Percentiles rank a stretch among this genome's conserved stretches.
Evolutionary conservation across 2,888 invertebrate species (phyloP).

Genomic region (Sympetrum striolatum): DNA sequence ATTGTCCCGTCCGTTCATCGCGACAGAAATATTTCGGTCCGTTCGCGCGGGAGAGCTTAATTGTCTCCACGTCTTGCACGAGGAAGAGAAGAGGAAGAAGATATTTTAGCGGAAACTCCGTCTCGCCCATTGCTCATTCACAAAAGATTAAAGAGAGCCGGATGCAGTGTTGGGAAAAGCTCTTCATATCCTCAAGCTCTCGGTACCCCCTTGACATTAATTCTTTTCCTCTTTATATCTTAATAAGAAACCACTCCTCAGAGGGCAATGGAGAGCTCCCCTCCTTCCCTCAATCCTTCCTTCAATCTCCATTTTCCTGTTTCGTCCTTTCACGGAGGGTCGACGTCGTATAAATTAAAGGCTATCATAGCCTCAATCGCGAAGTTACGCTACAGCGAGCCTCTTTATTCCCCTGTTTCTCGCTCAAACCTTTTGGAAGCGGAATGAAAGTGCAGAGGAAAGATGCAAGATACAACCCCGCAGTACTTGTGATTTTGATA

Average conservation of each 20-base stretch:
- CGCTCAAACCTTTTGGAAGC: neutral
- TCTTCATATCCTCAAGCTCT: neutral
- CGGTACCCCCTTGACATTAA: neutral
- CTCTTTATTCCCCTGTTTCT: neutral
- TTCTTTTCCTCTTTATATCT: neutral
- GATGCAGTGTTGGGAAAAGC: neutral
- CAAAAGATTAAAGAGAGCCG: neutral
- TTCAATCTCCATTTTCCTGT: neutral
- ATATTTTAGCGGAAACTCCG: neutral
- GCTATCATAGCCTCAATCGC: neutral
- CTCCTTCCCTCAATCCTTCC: neutral
- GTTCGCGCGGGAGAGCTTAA: neutral
- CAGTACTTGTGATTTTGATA: neutral
- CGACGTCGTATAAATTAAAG: constrained; percentile 19
- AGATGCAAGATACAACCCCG: neutral
- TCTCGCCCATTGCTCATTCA: neutral
- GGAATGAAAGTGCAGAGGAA: neutral
- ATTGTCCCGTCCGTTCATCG: neutral
- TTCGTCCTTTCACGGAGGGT: neutral
- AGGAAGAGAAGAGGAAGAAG: neutral
- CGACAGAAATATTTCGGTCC: neutral
- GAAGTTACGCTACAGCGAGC: neutral
- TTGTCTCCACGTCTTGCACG: neutral
- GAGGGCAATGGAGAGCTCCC: neutral
- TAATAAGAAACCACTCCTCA: neutral